Percentiles rank a stretch among this genome's conserved stretches.
These are phyloP conservation scores for Branchipolynoe longqiensis DNA, from an alignment of 2,888 invertebrate species.

Conservation along the genomic window DNA sequence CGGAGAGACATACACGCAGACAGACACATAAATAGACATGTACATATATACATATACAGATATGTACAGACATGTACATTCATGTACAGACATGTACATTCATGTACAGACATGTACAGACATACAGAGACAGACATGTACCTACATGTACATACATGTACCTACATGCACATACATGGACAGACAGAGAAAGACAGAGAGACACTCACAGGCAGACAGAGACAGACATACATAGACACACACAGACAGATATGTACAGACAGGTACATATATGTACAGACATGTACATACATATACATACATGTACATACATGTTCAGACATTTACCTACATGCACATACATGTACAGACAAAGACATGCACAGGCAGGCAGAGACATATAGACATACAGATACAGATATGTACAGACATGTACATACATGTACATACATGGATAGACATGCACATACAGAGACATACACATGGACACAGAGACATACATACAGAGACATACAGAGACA, in stretches of 20 bases:
- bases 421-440: not conserved
- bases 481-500: not conserved
- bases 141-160: not conserved
- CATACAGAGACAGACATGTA: not conserved
- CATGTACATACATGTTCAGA: not conserved
- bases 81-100: not conserved
- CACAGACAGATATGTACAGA: not conserved
- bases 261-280: slow-evolving; percentile 13
- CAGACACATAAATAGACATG: not conserved
- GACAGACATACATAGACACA: not conserved
- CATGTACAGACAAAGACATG: not conserved
- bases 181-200: slow-evolving; percentile 1
- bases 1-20: not conserved
- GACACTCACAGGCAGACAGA: not conserved
- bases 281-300: slow-evolving; percentile 7
- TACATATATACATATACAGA: not conserved
- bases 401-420: not conserved
- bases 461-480: not conserved
- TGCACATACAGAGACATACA: not conserved
- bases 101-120: slow-evolving; percentile 5
- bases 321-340: not conserved
- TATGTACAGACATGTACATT: slow-evolving; percentile 9
- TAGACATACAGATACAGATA: not conserved
- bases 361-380: not conserved
- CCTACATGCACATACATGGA: too few species aligned